phyloP scores from a whole-genome alignment of 2,113 vertebrate genomes.

The Daubentonia madagascariensis region DNA sequence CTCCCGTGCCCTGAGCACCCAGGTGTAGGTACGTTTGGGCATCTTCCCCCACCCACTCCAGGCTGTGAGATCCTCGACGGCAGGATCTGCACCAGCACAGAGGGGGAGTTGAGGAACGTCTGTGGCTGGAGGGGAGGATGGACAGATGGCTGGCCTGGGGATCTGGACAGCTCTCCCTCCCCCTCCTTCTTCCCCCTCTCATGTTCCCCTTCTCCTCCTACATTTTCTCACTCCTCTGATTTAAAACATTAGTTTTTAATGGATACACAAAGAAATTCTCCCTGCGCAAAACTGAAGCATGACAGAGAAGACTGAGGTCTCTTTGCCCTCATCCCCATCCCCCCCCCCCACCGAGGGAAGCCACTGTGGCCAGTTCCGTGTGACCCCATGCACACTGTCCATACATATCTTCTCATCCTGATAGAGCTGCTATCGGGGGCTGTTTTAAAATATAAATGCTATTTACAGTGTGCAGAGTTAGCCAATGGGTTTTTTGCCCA shows the following conservation, averaged over 20 bases:
- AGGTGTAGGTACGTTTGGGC: background rate
- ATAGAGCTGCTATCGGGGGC: background rate
- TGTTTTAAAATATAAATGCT: background rate
- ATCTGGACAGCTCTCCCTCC: background rate
- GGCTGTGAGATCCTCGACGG: background rate
- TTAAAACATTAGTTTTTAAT: background rate
- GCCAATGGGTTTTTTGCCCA: background rate
- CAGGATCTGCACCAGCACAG: background rate
- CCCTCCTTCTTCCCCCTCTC: background rate
- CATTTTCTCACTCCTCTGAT: background rate
- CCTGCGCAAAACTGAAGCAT: background rate
- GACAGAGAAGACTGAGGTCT: background rate
- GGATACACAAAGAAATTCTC: background rate
- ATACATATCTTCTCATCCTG: background rate
- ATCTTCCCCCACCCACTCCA: background rate
- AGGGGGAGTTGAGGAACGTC: no score
- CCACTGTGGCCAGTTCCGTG: background rate
- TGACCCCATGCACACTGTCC: accelerated
- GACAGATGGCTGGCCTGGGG: no score
- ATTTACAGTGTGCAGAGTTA: background rate
- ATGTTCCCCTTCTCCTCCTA: background rate
- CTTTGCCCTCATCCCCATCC: background rate
- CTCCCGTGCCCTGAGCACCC: accelerated
- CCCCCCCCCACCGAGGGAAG: background rate
- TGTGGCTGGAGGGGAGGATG: no score